Evolutionary conservation across 1,140 invertebrate genomes (phyloP).

Genomic region (Apocrypta bakeri): DNA sequence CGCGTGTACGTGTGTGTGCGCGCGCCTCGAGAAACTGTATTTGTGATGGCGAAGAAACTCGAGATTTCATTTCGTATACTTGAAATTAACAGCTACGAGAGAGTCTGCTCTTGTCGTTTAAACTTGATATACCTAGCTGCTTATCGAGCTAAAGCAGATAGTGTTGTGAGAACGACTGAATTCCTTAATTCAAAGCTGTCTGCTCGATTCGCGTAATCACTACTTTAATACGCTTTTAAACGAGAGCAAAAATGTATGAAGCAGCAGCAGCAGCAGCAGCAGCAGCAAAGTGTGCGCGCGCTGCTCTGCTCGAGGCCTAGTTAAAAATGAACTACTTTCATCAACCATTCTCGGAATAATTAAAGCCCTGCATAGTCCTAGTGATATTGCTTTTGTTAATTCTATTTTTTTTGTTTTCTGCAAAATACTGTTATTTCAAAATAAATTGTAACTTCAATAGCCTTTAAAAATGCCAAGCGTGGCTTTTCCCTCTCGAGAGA

Average conservation of each 20-base stretch:
- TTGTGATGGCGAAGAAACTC: neutral
- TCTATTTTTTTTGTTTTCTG: neutral
- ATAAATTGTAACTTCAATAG: neutral
- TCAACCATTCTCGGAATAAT: slow-evolving; percentile 6
- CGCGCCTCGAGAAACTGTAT: no score
- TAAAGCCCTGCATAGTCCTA: slow-evolving; percentile 16
- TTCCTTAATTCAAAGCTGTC: neutral
- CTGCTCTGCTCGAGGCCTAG: neutral
- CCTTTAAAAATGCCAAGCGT: no score
- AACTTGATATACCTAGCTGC: neutral
- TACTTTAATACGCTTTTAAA: neutral
- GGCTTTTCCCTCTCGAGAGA: no score
- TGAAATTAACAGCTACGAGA: neutral
- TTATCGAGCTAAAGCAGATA: neutral
- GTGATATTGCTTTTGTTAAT: neutral
- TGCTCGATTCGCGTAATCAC: neutral
- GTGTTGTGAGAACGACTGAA: neutral
- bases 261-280: no score
- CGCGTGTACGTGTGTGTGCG: no score
- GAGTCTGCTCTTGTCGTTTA: neutral
- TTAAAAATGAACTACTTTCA: slow-evolving; percentile 19
- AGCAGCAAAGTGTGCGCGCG: no score
- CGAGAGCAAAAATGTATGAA: neutral
- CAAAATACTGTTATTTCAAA: no score
- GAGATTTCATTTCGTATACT: neutral